Conservation (phyloP, 2,113 vertebrate species). For the Lichenostomus cassidix region DNA sequence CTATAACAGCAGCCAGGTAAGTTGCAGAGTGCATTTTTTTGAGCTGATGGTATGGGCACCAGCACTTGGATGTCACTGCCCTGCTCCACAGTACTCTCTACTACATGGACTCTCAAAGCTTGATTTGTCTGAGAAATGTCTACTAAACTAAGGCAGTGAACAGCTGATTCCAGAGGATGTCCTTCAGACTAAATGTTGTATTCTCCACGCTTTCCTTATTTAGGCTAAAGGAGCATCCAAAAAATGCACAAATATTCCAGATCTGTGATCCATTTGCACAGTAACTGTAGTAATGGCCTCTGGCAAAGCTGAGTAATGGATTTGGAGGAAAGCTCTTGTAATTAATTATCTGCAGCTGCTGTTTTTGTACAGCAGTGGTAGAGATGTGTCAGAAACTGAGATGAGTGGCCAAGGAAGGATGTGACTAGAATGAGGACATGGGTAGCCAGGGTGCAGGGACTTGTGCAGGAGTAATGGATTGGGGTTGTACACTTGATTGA, state of each 20-base stretch:
- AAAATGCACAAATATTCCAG: background rate
- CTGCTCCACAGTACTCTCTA: background rate
- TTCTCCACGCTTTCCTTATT: background rate
- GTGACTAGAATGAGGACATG: background rate
- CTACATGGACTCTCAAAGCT: background rate
- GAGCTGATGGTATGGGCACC: background rate
- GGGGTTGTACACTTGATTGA: background rate
- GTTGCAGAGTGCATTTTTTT: background rate
- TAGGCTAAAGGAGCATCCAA: background rate
- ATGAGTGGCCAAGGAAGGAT: background rate
- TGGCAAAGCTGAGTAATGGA: background rate
- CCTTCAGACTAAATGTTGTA: background rate
- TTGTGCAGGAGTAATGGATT: background rate
- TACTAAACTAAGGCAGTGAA: background rate
- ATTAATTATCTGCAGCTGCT: background rate
- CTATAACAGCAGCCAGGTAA: constrained; percentile 85
- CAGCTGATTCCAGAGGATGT: background rate
- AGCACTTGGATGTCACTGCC: background rate
- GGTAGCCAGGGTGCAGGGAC: background rate
- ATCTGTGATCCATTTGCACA: background rate
- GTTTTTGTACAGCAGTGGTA: background rate
- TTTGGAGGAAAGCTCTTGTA: background rate
- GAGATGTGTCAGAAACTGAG: background rate
- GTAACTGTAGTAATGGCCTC: background rate
- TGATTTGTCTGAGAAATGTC: background rate